phyloP scores from a whole-genome alignment of 2,797 vertebrate genomes.

The Cossypha heuglini region DNA sequence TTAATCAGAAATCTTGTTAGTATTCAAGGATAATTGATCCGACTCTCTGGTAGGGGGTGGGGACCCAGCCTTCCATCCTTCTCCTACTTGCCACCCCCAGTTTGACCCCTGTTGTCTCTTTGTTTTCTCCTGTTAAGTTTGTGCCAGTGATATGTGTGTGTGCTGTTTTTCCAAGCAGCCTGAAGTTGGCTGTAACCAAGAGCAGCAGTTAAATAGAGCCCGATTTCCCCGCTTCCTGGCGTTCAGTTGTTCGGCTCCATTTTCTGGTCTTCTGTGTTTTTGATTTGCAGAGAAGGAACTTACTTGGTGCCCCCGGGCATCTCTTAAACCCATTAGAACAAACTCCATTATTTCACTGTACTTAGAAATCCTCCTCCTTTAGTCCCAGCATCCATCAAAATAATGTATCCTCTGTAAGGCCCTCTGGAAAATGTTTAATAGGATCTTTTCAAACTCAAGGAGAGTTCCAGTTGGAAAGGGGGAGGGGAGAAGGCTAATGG shows the following conservation, averaged over 20 bases:
- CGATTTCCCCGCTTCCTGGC: slow-evolving; percentile 66
- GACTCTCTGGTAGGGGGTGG: slow-evolving; percentile 58
- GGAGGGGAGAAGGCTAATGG: slow-evolving; percentile 47
- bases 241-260: slow-evolving; percentile 70
- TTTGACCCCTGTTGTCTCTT: slow-evolving; percentile 76
- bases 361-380: slow-evolving; percentile 62
- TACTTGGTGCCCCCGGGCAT: slow-evolving; percentile 71
- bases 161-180: slow-evolving; percentile 70
- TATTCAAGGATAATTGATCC: slow-evolving; percentile 70
- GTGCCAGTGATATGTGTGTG: slow-evolving; percentile 73
- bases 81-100: slow-evolving; percentile 65
- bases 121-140: slow-evolving; percentile 74
- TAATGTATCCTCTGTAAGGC: slow-evolving; percentile 65
- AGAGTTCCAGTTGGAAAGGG: slow-evolving; percentile 56
- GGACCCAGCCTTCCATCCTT: slow-evolving; percentile 52
- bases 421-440: slow-evolving; percentile 61
- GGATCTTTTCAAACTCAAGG: slow-evolving; percentile 58
- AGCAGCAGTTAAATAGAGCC: slow-evolving; percentile 69
- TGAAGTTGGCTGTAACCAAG: slow-evolving; percentile 75
- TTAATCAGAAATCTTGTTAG: slow-evolving; percentile 69
- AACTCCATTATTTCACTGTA: slow-evolving; percentile 66
- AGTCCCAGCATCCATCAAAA: slow-evolving; percentile 65
- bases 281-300: slow-evolving; percentile 76
- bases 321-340: slow-evolving; percentile 66
- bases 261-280: slow-evolving; percentile 76